A percentile compares a stretch with the other conserved stretches of the same genome.
phyloP scores from a whole-genome alignment of 2,888 invertebrate species.

The Chrysomela aeneicollis region DNA sequence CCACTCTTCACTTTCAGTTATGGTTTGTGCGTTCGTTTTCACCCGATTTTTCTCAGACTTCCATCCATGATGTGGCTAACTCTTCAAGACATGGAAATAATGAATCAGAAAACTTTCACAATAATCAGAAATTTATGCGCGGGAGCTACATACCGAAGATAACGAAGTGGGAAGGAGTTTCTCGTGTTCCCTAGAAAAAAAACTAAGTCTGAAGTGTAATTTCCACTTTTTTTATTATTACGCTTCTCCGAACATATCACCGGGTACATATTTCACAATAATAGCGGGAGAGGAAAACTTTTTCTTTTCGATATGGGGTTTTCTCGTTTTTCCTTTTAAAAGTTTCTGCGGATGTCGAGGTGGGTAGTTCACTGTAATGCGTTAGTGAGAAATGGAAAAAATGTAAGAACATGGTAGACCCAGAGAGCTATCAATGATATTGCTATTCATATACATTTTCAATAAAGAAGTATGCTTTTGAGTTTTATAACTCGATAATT shows the following conservation, averaged over 20 bases:
- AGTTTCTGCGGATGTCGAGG: slow-evolving; percentile 10
- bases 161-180: slow-evolving; percentile 19
- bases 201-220: slow-evolving; percentile 31
- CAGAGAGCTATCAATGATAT: too few relatives aligned
- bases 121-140: slow-evolving; percentile 47
- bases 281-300: slow-evolving; percentile 12
- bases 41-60: not conserved
- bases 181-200: slow-evolving; percentile 7
- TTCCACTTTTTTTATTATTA: slow-evolving; percentile 47
- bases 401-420: not conserved
- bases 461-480: too few relatives aligned
- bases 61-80: not conserved
- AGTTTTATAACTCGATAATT: too few relatives aligned
- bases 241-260: slow-evolving; percentile 48
- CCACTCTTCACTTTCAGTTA: not conserved
- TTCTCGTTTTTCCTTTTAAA: slow-evolving; percentile 17
- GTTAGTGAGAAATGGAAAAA: slow-evolving; percentile 12
- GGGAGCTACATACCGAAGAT: slow-evolving; percentile 28
- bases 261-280: slow-evolving; percentile 35
- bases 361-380: slow-evolving; percentile 1
- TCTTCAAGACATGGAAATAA: slow-evolving; percentile 21
- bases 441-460: too few relatives aligned
- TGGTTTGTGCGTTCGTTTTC: not conserved
- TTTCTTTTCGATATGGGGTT: slow-evolving; percentile 11
- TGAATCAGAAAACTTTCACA: slow-evolving; percentile 47